Evolutionary conservation across 2,797 vertebrate species (phyloP), one percentile per base, ranked within the genome.

Genomic region (Streptopelia turtur): DNA sequence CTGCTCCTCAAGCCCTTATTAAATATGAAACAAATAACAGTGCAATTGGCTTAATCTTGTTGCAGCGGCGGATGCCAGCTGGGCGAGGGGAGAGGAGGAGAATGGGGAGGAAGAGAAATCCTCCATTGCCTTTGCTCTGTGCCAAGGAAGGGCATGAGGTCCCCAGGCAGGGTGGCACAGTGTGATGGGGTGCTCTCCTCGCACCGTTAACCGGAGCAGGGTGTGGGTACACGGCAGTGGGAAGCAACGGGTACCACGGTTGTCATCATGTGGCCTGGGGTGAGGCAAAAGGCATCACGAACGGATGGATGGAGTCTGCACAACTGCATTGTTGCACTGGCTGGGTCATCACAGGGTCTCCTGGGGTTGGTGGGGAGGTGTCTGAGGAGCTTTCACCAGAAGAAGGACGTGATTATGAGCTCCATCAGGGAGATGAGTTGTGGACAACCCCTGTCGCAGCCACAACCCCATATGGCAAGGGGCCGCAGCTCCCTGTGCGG

Each of bases 21-120:
- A 97, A 97, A 96, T 90, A 96, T 92, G 96, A 91, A 96, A 95
- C 90, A 95, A 96, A 95, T 96, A 95, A 95, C 20, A 4, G 76
- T 49, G 78, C 85, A 87, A 96, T 96, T 92, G 96, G 96, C 93
- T 96, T 97, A 95, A 96, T 97, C 89, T 82, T 78, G 55, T 90
- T 94, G 93, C 31, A 12, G 89, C 2, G 3, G 56, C 8, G 12
- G 88, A 94, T 53, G 82, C 68, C 1, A 13, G 33, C 71, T 9
- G 4, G 63, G 31, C 6, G 2, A 30, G 14, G 52, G 27, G 47
- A 77, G 76, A 64, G 37, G 76, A 87, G 49, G 70, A 95, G 56
- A 64, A 59, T 66, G 39, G 20, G 35, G 69, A 88, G 56, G 56
- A 93, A 90, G n/a, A 84, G 45, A n/a, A 11, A 80, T 69, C 52